These are phyloP conservation scores for Antheraea assamensis DNA, from an alignment of 2,888 invertebrate species.

Conservation along the genomic window DNA sequence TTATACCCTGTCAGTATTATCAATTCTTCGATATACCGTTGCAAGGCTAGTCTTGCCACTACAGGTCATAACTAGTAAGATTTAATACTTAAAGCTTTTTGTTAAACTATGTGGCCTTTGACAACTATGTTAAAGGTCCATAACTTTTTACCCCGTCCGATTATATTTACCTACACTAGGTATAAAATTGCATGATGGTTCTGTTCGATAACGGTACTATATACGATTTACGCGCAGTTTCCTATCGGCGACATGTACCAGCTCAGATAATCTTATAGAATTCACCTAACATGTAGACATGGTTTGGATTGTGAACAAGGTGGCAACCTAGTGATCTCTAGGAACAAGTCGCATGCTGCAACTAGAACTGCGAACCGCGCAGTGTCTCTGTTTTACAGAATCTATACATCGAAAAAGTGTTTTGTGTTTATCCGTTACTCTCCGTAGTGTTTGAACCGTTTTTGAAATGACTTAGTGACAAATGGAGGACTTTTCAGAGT, in stretches of 20 bases:
- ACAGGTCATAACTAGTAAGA: not conserved
- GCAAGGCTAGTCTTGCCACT: not conserved
- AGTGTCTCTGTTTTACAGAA: not conserved
- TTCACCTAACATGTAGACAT: not conserved
- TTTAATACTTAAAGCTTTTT: not conserved
- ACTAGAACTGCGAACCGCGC: not conserved
- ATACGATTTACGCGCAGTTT: slow-evolving; percentile 3
- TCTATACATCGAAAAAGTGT: too few species aligned
- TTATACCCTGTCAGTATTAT: too few species aligned
- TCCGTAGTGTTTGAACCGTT: too few species aligned
- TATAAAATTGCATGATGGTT: not conserved
- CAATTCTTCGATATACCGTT: too few species aligned
- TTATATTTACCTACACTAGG: not conserved
- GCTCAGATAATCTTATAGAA: not conserved
- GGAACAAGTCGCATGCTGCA: not conserved
- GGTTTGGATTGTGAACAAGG: slow-evolving; percentile 5
- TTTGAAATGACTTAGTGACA: too few species aligned
- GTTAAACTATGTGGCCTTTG: not conserved
- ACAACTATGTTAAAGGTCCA: not conserved
- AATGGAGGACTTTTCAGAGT: too few species aligned
- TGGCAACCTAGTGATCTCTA: not conserved
- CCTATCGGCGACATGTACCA: not conserved
- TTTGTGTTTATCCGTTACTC: too few species aligned
- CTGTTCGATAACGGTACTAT: not conserved
- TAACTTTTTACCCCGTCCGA: not conserved